Percentiles rank a stretch among this genome's conserved stretches.
Conservation (phyloP, 2,888 invertebrate genomes). For the Nephrotoma flavescens region DNA sequence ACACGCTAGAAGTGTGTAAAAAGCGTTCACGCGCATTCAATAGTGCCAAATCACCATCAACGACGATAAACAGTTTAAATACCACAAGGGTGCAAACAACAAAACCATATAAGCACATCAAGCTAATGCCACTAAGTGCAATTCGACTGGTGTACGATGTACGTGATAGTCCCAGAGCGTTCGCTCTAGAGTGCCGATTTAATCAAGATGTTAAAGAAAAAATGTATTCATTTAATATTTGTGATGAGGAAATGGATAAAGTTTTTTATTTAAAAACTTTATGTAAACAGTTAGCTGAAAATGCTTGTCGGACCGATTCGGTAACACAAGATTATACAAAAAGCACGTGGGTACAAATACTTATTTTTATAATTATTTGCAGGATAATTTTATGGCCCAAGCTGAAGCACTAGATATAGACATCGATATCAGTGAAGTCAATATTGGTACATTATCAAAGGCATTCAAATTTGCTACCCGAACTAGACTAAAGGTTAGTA, state of each 20-base stretch:
- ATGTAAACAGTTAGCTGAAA: constrained; percentile 83
- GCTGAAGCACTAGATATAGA: constrained; percentile 53
- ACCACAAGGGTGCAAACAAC: constrained; percentile 29
- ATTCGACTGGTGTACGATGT: constrained; percentile 87
- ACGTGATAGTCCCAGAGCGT: constrained; percentile 76
- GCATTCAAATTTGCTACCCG: constrained; percentile 79
- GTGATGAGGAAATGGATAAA: constrained; percentile 72
- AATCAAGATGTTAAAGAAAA: constrained; percentile 77
- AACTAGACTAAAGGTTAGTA: constrained; percentile 56
- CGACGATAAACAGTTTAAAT: constrained; percentile 8
- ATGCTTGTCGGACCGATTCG: constrained; percentile 82
- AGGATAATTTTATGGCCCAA: constrained; percentile 28
- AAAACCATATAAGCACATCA: constrained; percentile 84
- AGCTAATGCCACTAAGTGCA: constrained; percentile 73
- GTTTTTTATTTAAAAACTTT: constrained; percentile 63
- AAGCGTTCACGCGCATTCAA: constrained; percentile 65
- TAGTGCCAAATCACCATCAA: constrained; percentile 48
- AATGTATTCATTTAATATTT: constrained; percentile 73
- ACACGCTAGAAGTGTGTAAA: constrained; percentile 85
- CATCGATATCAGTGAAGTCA: constrained; percentile 77
- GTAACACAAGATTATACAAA: constrained; percentile 38
- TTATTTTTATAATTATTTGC: constrained; percentile 7
- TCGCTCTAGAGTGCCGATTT: constrained; percentile 76
- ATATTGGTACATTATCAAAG: constrained; percentile 75
- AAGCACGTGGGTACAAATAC: background rate